A percentile compares a stretch with the other conserved stretches of the same genome.
These are phyloP conservation scores for Hypothenemus hampei DNA, from an alignment of 1,140 invertebrate genomes.

Conservation along the genomic window DNA sequence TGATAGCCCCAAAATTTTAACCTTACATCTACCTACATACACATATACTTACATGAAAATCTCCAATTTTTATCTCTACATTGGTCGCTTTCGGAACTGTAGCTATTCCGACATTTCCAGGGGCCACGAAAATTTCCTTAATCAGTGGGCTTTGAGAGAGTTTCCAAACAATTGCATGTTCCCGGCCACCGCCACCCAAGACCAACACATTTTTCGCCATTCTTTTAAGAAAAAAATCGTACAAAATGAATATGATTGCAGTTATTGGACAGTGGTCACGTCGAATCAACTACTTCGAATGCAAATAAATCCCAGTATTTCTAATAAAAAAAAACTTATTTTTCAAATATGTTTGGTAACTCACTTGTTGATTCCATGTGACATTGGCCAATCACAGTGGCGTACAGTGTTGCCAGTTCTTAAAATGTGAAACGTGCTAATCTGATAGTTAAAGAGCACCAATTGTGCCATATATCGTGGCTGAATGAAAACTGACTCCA, in stretches of 20 bases:
- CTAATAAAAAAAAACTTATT: background rate
- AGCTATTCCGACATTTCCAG: conserved; percentile 86
- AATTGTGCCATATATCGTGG: too few species aligned
- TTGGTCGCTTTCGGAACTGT: conserved; percentile 60
- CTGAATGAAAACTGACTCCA: too few species aligned
- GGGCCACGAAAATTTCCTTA: conserved; percentile 70
- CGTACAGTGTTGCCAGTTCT: too few species aligned
- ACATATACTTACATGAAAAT: conserved; percentile 60
- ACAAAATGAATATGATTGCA: conserved; percentile 21
- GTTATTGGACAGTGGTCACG: background rate
- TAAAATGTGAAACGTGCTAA: too few species aligned
- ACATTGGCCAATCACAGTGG: conserved; percentile 6
- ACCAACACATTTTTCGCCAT: conserved; percentile 65
- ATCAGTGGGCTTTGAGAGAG: conserved; percentile 73
- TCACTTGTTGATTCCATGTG: conserved; percentile 19
- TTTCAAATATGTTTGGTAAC: conserved; percentile 6
- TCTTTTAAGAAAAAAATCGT: conserved; percentile 19
- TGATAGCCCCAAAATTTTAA: too few species aligned
- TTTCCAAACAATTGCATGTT: conserved; percentile 93
- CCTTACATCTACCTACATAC: too few species aligned
- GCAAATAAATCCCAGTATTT: background rate
- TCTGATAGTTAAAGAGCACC: too few species aligned
- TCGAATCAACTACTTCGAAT: background rate
- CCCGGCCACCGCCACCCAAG: conserved; percentile 89
- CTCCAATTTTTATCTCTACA: conserved; percentile 59